phyloP scores from a whole-genome alignment of 2,797 vertebrate species.

The Oreochromis mossambicus region DNA sequence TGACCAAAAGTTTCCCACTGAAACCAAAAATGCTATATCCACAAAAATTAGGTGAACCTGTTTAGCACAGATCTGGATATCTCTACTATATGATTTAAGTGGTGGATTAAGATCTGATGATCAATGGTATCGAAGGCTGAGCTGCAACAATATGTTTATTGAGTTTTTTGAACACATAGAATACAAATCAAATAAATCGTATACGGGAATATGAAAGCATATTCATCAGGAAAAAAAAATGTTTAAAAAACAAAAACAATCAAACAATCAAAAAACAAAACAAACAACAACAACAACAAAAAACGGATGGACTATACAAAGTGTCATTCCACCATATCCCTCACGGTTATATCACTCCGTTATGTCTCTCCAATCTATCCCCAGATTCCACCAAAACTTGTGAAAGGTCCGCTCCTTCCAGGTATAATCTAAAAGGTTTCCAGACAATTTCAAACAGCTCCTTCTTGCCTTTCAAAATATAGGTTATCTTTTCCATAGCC shows the following conservation, averaged over 20 bases:
- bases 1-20: not conserved
- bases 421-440: not conserved
- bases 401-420: not conserved
- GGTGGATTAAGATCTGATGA: not conserved
- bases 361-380: not conserved
- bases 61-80: not conserved
- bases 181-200: not conserved
- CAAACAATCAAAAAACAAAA: not conserved
- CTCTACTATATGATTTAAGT: too few species aligned
- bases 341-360: not conserved
- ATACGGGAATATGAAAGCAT: not conserved
- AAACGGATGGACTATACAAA: not conserved
- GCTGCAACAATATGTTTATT: not conserved
- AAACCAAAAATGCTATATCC: not conserved
- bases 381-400: not conserved
- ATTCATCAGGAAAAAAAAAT: not conserved
- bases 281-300: not conserved
- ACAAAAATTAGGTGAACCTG: not conserved
- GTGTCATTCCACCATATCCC: not conserved
- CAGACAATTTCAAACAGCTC: not conserved
- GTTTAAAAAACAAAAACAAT: not conserved
- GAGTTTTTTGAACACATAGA: not conserved
- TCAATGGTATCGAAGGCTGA: not conserved
- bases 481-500: not conserved
- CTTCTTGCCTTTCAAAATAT: not conserved